A percentile compares a stretch with the other conserved stretches of the same genome.
Evolutionary conservation across 1,140 invertebrate genomes (phyloP).

Genomic region (Sycophila sp.): DNA sequence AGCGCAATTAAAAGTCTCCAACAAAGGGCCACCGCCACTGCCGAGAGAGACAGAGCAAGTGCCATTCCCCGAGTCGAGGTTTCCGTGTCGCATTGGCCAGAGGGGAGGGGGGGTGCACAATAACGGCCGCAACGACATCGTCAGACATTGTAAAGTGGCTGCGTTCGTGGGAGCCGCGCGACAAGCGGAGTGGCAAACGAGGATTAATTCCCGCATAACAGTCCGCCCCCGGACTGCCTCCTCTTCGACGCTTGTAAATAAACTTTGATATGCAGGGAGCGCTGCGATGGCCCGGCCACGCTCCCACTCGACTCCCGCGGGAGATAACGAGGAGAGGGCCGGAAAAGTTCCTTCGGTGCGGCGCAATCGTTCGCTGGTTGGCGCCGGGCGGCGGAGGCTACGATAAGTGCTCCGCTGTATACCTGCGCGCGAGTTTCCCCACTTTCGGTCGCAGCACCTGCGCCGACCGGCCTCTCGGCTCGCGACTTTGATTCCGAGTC

Average conservation of each 20-base stretch:
- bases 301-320: too few relatives aligned
- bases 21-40: too few relatives aligned
- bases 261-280: conserved; percentile 28
- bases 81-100: too few relatives aligned
- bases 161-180: not conserved
- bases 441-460: too few relatives aligned
- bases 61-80: too few relatives aligned
- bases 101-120: not conserved
- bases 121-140: not conserved
- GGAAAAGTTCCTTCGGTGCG: too few relatives aligned
- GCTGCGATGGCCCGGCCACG: conserved; percentile 23
- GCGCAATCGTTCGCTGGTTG: not conserved
- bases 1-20: too few relatives aligned
- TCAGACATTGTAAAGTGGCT: conserved; percentile 15
- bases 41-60: too few relatives aligned
- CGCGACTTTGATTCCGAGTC: too few relatives aligned
- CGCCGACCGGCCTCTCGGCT: too few relatives aligned
- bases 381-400: not conserved
- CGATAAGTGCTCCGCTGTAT: too few relatives aligned
- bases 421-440: too few relatives aligned
- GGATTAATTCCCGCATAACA: conserved; percentile 22
- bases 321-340: conserved; percentile 4
- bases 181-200: conserved; percentile 13
- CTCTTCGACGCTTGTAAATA: conserved; percentile 9
- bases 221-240: not conserved